Evolutionary conservation across 2,888 invertebrate genomes (phyloP).

Genomic region (Idaea dimidiata): DNA sequence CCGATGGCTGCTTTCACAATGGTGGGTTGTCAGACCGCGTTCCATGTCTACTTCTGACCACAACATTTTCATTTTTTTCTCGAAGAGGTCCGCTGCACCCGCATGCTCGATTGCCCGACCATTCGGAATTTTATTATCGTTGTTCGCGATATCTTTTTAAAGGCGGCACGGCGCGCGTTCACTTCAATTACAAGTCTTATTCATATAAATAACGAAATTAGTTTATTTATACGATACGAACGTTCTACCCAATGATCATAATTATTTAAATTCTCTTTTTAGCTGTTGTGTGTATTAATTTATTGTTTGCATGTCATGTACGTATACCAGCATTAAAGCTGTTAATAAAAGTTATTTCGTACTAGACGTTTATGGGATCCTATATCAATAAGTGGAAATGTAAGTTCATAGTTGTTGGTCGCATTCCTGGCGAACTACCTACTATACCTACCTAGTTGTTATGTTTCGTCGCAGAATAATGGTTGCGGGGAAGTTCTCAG

Average conservation of each 20-base stretch:
- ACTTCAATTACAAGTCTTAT: neutral
- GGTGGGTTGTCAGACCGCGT: conserved; percentile 31
- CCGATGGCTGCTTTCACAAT: conserved; percentile 31
- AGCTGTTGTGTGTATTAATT: neutral
- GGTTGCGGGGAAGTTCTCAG: conserved; percentile 39
- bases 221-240: neutral
- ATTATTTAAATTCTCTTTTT: neutral
- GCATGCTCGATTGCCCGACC: conserved; percentile 34
- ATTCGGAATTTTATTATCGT: conserved; percentile 56
- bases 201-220: conserved; percentile 1
- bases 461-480: conserved; percentile 37
- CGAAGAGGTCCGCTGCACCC: conserved; percentile 27
- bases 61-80: conserved; percentile 60
- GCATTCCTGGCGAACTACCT: neutral
- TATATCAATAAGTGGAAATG: conserved; percentile 1
- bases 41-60: conserved; percentile 51
- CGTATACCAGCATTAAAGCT: neutral
- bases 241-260: neutral
- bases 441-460: conserved; percentile 16
- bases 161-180: conserved; percentile 10
- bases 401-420: neutral
- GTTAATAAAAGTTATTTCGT: neutral
- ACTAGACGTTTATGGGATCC: neutral
- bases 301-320: neutral
- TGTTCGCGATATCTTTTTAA: conserved; percentile 39